Evolutionary conservation across 2,797 vertebrate species (phyloP), one percentile per base, ranked within the genome.

Genomic region (Pseudochromis fuscus): DNA sequence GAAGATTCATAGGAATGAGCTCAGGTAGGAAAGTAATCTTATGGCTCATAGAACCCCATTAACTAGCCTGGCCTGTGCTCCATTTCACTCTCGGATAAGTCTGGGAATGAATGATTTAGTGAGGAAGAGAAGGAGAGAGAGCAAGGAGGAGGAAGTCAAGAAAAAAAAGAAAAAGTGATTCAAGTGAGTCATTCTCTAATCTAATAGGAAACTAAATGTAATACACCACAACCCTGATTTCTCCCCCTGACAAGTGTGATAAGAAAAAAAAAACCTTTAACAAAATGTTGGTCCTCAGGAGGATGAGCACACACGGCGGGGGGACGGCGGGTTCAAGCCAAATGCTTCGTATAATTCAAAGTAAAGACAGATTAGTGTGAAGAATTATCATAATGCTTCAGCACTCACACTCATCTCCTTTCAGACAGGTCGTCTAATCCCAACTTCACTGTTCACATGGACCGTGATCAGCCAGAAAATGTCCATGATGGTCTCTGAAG

Each of bases 11-110:
- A 75, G 84, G 62, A 85, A 89, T 68, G 87, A 87, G 77, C 75
- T 72, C 85, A 89, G 90, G 91, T 91, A 82, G 81, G 85, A 89
- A 90, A 87, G 89, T 89, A 90, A 93, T 93, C 83, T 83, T 87
- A 92, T 81, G 91, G 88, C 91, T 92, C 91, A 89, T 92, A 85
- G 89, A 92, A 91, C 88, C 77, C 89, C 85, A 93, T 91, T 93
- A 94, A 91, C 90, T 81, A 89, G 87, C 84, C 72, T 66, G 78
- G 83, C 79, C 80, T 69, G 72, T 89, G 88, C 88, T 91, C 86
- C 82, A 92, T 93, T 92, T 93, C 89, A 90, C 91, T 91, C 85
- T 87, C 55, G 79, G 87, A 91, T 92, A 90, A 87, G 86, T 86
- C 70, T 24, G 71, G 59, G 80, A 89, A 92, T 89, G 70, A 91